Conservation (phyloP, 1,140 invertebrate species). For the Andrena cerasifolii region DNA sequence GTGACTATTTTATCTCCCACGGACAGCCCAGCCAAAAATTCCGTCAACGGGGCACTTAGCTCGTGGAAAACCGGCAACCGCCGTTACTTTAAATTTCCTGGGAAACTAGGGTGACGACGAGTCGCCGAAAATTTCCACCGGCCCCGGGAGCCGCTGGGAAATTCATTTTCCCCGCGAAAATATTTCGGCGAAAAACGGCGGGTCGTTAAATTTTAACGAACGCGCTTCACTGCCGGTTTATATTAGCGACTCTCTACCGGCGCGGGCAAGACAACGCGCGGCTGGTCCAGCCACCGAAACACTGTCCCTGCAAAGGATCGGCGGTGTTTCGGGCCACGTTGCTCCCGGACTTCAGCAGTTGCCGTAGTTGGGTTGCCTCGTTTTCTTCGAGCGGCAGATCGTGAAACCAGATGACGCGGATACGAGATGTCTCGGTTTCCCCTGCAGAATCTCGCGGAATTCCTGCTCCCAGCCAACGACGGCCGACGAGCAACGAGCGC, state of each 20-base stretch:
- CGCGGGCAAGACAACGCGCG: background rate
- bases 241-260: background rate
- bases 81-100: too few relatives aligned
- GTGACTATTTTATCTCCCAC: too few relatives aligned
- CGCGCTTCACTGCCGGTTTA: slow-evolving; percentile 9
- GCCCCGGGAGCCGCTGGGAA: slow-evolving; percentile 1
- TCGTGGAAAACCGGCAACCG: too few relatives aligned
- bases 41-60: too few relatives aligned
- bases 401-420: slow-evolving; percentile 45
- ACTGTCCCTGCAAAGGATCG: slow-evolving; percentile 14
- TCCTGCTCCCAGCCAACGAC: background rate
- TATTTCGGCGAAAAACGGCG: slow-evolving; percentile 14
- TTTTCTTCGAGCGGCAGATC: slow-evolving; percentile 25
- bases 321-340: slow-evolving; percentile 3
- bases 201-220: slow-evolving; percentile 38
- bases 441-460: slow-evolving; percentile 12
- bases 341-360: slow-evolving; percentile 20
- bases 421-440: slow-evolving; percentile 5
- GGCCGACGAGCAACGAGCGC: background rate
- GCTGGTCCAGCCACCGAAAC: background rate
- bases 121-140: background rate
- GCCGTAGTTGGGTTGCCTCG: slow-evolving; percentile 8
- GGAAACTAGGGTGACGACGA: too few relatives aligned
- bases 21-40: too few relatives aligned
- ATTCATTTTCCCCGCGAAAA: slow-evolving; percentile 18